Base-by-base conservation (phyloP, 1,140 invertebrate species). In the Drusus annulatus region DNA sequence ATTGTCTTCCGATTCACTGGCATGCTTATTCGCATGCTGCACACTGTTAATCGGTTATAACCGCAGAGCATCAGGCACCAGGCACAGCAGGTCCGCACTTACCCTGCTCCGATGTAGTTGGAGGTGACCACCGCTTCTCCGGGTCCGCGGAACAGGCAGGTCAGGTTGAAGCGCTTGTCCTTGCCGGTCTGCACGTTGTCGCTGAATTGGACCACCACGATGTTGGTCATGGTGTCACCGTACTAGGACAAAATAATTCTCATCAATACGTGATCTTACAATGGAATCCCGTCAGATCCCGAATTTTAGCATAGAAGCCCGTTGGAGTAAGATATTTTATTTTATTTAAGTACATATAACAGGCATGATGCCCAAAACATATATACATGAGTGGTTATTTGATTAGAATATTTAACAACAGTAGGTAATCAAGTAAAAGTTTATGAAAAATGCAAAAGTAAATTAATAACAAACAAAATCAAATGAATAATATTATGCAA, bases 111-210 rank as follows among this genome's bases (percentile, higher is more conserved):
- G 85, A 98, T 97, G 86, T 97, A 97, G 84, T 95, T 96, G 21
- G 96, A 98, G 16, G 96, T 97, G 50, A 98, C 96, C 0, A 98
- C 95, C 6, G 96, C 95, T 88, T 98, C 96, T 36, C 96, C 96
- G 0, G 96, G 96, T 36, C 96, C 96, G 84, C 95, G 92, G 87
- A 97, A 96, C 60, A 96, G 91, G 86, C 96, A 98, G 10, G 96
- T 98, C 6, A 98, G 88, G 87, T 98, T 98, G 88, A 97, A 98
- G 17, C 96, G 91, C 85, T 97, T 97, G 86, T 98, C 96, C 78
- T 94, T 90, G 62, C 95, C 95, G 0, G 96, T 98, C 90, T 98
- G 96, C 0, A 98, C 96, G 85, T 95, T 95, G 87, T 98, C 96
- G 78, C 96, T 97, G 88, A 98, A 97, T 88, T 98, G 96, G 0